phyloP scores from a whole-genome alignment of 23 tunicate genomes.

The Styela clava region DNA sequence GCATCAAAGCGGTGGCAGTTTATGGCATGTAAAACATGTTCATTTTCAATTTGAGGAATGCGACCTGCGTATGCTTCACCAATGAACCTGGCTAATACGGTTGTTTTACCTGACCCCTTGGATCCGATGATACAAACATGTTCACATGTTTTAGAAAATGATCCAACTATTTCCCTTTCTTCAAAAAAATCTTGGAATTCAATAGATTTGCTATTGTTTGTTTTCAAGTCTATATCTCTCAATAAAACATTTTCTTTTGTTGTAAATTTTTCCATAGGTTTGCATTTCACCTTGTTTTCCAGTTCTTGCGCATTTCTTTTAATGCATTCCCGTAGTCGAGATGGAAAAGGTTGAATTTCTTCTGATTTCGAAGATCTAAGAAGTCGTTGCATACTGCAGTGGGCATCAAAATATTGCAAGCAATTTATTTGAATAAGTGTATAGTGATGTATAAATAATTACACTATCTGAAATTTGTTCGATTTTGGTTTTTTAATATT shows the following conservation, averaged over 20 bases:
- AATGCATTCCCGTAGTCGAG: too few relatives aligned
- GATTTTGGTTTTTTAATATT: too few relatives aligned
- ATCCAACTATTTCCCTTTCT: neutral
- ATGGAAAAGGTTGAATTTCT: too few relatives aligned
- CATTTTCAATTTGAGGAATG: neutral
- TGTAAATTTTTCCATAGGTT: neutral
- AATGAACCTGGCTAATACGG: neutral
- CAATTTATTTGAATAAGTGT: too few relatives aligned
- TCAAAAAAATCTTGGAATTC: neutral
- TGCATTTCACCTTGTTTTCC: neutral
- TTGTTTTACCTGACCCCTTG: neutral
- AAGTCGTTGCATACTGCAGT: too few relatives aligned
- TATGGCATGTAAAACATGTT: neutral
- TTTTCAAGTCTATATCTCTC: neutral
- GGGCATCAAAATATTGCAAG: too few relatives aligned
- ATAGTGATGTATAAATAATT: too few relatives aligned
- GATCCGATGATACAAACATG: neutral
- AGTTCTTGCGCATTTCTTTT: neutral
- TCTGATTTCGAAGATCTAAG: too few relatives aligned
- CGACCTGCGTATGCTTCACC: neutral
- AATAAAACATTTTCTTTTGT: neutral
- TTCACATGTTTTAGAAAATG: neutral
- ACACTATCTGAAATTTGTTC: too few relatives aligned
- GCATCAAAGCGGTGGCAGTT: neutral
- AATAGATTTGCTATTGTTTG: neutral